Conservation (phyloP, 2,113 vertebrate species). For the Athene cunicularia region DNA sequence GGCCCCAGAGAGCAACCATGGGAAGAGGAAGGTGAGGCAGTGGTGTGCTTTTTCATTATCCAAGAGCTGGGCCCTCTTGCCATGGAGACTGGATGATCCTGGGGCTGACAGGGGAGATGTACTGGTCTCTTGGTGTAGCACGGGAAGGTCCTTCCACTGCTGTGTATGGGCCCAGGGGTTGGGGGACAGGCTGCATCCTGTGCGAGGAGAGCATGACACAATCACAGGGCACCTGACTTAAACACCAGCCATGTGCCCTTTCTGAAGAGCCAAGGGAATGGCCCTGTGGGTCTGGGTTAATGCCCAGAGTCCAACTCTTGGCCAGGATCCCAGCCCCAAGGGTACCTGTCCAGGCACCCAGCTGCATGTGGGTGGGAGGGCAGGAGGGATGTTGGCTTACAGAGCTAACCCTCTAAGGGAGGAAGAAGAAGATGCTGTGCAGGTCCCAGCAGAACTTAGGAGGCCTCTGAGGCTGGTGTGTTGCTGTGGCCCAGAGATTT, state of each 20-base stretch:
- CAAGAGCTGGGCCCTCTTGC: not conserved
- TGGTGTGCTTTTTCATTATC: not conserved
- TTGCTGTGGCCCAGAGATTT: not conserved
- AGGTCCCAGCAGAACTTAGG: not conserved
- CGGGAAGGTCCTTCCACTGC: not conserved
- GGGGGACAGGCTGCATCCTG: not conserved
- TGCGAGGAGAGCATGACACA: not conserved
- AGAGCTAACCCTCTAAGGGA: not conserved
- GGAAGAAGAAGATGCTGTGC: not conserved
- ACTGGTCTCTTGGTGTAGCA: not conserved
- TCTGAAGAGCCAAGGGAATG: not conserved
- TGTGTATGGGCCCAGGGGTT: rapidly evolving
- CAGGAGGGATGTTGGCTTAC: not conserved
- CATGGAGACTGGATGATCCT: not conserved
- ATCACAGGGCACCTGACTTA: not conserved
- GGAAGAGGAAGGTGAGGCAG: not conserved
- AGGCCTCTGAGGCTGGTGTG: not conserved
- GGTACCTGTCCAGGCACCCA: not conserved
- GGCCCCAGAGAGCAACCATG: not conserved
- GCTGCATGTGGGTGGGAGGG: rapidly evolving
- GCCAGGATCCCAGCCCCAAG: not conserved
- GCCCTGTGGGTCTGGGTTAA: not conserved
- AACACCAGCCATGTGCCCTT: not conserved
- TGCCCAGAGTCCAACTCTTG: not conserved
- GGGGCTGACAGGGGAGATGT: not conserved